phyloP scores from a whole-genome alignment of 2,888 invertebrate species.

The Pseudococcus longispinus region DNA sequence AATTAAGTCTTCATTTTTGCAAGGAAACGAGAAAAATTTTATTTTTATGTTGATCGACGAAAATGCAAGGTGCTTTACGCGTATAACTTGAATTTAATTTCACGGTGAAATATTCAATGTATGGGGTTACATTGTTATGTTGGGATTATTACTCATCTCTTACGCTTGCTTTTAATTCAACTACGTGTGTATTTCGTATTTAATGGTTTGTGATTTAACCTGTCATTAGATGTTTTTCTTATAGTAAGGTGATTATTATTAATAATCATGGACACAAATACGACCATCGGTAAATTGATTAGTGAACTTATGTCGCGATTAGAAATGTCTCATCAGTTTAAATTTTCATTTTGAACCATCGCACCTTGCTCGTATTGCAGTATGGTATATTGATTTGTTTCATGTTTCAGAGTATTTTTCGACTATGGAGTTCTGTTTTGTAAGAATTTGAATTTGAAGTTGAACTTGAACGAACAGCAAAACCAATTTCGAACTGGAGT shows the following conservation, averaged over 20 bases:
- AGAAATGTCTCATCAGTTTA: not conserved
- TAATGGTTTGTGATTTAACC: not conserved
- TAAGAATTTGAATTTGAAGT: not conserved
- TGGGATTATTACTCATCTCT: not conserved
- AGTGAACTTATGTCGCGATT: not conserved
- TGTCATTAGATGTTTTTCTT: not conserved
- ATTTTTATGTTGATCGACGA: not conserved
- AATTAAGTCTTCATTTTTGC: not conserved
- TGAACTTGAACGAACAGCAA: not conserved
- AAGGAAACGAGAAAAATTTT: not conserved
- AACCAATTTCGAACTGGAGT: not conserved
- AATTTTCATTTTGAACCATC: not conserved
- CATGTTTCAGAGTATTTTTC: not conserved
- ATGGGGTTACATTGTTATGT: not conserved
- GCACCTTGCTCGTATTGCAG: not conserved
- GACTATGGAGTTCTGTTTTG: not conserved
- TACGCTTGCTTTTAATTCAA: not conserved
- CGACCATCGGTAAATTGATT: not conserved
- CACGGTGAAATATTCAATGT: not conserved
- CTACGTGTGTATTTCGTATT: not conserved
- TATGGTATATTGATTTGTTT: not conserved
- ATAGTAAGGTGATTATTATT: not conserved
- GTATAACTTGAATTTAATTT: not conserved
- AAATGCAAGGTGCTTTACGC: not conserved
- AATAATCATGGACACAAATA: not conserved